Evolutionary conservation across 2,888 invertebrate genomes (phyloP).

Genomic region (Formica aserva): DNA sequence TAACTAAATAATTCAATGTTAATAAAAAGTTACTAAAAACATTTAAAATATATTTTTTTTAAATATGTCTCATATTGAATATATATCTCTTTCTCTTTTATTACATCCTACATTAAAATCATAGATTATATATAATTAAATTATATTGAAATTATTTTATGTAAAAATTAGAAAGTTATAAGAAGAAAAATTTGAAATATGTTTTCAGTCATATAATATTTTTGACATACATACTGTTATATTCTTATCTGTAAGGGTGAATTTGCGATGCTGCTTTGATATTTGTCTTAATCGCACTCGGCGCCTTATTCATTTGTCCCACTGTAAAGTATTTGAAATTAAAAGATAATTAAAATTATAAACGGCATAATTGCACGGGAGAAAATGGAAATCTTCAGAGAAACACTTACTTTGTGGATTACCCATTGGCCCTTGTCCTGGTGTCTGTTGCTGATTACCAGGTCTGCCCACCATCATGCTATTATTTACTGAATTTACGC

Average conservation of each 20-base stretch:
- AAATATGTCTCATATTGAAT: background rate
- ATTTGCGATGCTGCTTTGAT: conserved; percentile 96
- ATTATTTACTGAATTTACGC: conserved; percentile 81
- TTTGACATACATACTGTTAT: background rate
- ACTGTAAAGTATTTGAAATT: conserved; percentile 77
- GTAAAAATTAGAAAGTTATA: background rate
- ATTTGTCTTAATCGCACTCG: conserved; percentile 96
- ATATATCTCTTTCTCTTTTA: background rate
- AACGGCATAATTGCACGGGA: background rate
- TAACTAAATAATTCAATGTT: background rate
- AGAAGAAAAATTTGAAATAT: background rate
- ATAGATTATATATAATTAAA: background rate
- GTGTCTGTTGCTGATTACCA: conserved; percentile 80
- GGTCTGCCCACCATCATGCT: conserved; percentile 84
- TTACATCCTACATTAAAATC: background rate
- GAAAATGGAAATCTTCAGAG: background rate
- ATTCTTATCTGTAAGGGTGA: conserved; percentile 92
- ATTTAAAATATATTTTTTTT: background rate
- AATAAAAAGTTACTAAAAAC: background rate
- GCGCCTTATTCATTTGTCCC: conserved; percentile 92
- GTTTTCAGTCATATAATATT: conserved; percentile 2
- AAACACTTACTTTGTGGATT: conserved; percentile 75
- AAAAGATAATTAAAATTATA: conserved; percentile 19
- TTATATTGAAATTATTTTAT: conserved; percentile 2
- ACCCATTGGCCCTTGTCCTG: conserved; percentile 83